A percentile compares a stretch with the other conserved stretches of the same genome.
Evolutionary conservation across 2,888 invertebrate genomes (phyloP).

Genomic region (Synanthedon tipuliformis): DNA sequence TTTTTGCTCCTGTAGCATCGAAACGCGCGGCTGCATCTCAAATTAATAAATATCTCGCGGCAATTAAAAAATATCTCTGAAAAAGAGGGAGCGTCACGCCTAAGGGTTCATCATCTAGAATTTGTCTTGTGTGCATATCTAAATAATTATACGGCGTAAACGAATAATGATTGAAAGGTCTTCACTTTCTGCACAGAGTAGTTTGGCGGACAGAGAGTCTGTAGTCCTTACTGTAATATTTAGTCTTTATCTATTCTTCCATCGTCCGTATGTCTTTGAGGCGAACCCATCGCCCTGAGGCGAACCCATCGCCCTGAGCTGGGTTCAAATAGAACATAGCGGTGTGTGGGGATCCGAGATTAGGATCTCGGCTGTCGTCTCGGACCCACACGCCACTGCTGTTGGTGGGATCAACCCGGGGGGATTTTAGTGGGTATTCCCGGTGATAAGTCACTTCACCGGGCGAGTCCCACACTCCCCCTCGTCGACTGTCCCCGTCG

Average conservation of each 20-base stretch:
- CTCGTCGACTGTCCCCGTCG: too few species aligned
- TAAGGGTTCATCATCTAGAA: constrained; percentile 37
- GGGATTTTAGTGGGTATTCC: too few species aligned
- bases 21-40: constrained; percentile 3
- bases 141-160: constrained; percentile 61
- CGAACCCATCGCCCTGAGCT: too few species aligned
- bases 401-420: too few species aligned
- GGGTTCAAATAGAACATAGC: too few species aligned
- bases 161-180: constrained; percentile 64
- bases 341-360: too few species aligned
- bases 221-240: background rate
- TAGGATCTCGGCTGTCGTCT: too few species aligned
- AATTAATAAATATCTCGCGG: constrained; percentile 41
- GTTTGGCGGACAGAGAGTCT: background rate
- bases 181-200: constrained; percentile 20
- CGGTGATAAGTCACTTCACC: too few species aligned
- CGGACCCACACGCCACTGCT: too few species aligned
- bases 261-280: too few species aligned
- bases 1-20: background rate
- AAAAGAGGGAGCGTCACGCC: constrained; percentile 30
- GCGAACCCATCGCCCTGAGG: too few species aligned
- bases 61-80: constrained; percentile 50
- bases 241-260: background rate
- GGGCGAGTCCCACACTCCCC: too few species aligned
- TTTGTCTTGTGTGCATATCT: constrained; percentile 39